Conservation (phyloP, 2,797 vertebrate genomes). For the Spinus olivaceus region DNA sequence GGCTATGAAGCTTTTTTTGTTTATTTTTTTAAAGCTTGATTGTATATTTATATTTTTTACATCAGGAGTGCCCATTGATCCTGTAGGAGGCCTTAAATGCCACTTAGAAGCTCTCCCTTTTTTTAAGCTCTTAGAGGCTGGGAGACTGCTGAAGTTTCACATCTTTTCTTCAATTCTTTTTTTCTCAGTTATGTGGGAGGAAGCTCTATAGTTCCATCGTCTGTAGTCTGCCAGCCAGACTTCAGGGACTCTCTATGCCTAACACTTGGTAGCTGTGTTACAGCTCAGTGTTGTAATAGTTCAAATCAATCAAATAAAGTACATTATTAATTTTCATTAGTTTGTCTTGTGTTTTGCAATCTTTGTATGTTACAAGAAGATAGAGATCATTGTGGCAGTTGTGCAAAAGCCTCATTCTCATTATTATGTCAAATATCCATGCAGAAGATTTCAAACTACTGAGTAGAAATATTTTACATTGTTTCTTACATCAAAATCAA, state of each 20-base stretch:
- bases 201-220: background rate
- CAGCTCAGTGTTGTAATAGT: conserved; percentile 29
- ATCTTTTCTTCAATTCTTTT: conserved; percentile 2
- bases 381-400: background rate
- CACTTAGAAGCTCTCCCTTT: background rate
- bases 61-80: background rate
- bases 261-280: conserved; percentile 37
- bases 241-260: background rate
- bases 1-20: background rate
- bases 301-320: conserved; percentile 56
- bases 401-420: background rate
- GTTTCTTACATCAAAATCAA: background rate
- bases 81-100: conserved; percentile 21
- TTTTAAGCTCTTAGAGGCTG: background rate
- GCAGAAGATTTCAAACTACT: background rate
- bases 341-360: background rate
- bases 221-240: conserved; percentile 30
- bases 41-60: conserved; percentile 36
- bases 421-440: background rate
- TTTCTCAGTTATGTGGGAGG: conserved; percentile 45
- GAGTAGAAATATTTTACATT: background rate
- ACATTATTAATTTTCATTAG: conserved; percentile 35
- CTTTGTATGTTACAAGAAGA: background rate
- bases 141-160: background rate
- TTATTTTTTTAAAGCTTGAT: conserved; percentile 6